Evolutionary conservation across 2,113 vertebrate genomes (phyloP).

Genomic region (Hydrochoerus hydrochaeris): DNA sequence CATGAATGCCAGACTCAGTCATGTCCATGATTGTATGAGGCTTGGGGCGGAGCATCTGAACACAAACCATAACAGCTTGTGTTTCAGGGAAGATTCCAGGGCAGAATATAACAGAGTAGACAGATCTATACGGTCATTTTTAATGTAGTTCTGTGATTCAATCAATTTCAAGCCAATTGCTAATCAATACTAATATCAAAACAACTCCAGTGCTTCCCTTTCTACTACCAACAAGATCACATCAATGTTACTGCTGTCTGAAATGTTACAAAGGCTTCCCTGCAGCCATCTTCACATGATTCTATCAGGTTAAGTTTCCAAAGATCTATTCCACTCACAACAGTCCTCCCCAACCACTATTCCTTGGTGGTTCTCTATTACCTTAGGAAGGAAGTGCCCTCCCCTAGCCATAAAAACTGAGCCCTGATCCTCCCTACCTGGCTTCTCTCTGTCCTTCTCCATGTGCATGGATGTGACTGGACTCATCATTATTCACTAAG

Average conservation of each 20-base stretch:
- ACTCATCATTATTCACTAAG: background rate
- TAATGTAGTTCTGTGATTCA: slow-evolving; percentile 47
- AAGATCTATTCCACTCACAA: background rate
- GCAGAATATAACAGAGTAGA: background rate
- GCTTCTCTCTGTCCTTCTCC: background rate
- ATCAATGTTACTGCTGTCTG: background rate
- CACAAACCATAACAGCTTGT: no score
- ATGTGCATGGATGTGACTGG: background rate
- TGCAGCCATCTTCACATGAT: background rate
- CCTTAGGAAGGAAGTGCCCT: background rate
- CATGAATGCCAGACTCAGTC: no score
- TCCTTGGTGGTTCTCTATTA: background rate
- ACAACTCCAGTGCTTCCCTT: background rate
- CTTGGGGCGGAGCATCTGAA: no score
- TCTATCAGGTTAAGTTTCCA: background rate
- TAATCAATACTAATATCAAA: slow-evolving; percentile 17
- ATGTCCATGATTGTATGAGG: no score
- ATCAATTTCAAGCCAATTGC: slow-evolving; percentile 34
- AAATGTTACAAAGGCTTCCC: background rate
- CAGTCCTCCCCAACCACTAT: background rate
- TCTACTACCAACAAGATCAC: background rate
- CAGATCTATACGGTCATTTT: slow-evolving; percentile 58
- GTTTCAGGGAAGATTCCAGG: background rate
- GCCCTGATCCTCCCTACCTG: fast-evolving
- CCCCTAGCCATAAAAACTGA: background rate